Base-by-base conservation (phyloP, 2,113 vertebrate genomes). In the Pomatorhinus ruficollis region DNA sequence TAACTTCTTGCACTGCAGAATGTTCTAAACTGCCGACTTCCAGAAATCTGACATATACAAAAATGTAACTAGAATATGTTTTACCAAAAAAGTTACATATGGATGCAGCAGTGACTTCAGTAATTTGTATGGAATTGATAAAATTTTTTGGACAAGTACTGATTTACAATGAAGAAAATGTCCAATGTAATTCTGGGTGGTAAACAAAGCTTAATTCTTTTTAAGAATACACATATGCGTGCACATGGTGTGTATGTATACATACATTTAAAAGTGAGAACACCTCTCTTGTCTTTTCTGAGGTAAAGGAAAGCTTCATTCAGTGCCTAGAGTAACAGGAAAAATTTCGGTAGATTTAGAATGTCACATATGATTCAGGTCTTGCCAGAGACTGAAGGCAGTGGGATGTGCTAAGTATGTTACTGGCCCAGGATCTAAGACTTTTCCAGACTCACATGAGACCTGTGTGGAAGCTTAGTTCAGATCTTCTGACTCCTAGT, bases 151-250 rank as follows among this genome's bases (percentile, higher is more conserved):
- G 11, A 42, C 3, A 5, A 5, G 5, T 90, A 19, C 15, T 78
- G n/a, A n/a, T 28, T 72, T 90, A 56, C 8, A 37, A 8, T 2
- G 5, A 54, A 30, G 18, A 47, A 63, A 78, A 11, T 25, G 7
- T 30, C 19, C 23, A 45, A 1, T 79, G 17, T 80, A 57, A 65
- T 42, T 82, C 28, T 74, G 27, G 1, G 6, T 83, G 16, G 10
- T 42, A 79, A 77, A 60, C 33, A 80, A 90, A 60, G 5, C 11
- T n/a, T 40, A 49, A 27, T 78, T 10, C 4, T 78, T 68, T 27
- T 27, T 49, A 66, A 54, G 20, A 57, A 40, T 40, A 31, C 1
- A 3, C 9, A 66, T 35, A 35, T 7, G 6, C 0, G 0, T 23
- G 27, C 16, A 14, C 2, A 3, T 44, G 9, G 23, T 49, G 33